Evolutionary conservation across 2,113 vertebrate genomes (phyloP), one percentile per base, ranked within the genome.

Genomic region (Girardinichthys multiradiatus): DNA sequence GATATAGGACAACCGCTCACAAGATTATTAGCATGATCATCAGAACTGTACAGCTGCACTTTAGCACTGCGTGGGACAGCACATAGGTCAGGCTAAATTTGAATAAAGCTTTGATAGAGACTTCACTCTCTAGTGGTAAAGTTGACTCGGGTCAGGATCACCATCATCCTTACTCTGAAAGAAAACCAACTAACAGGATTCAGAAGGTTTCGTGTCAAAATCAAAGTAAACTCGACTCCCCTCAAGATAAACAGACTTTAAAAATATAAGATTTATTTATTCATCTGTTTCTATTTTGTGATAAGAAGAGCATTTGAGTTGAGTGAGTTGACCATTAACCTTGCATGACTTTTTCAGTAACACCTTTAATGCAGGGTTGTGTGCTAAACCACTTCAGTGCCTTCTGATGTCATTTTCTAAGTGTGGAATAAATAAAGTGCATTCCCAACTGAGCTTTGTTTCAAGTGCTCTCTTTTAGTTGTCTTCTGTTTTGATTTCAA

Each of bases 361-460:
- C 76, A 71, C 70, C 76, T 72, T 15, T 77, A 68, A 87, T 76
- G 72, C 87, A 64, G 64, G 79, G 85, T 83, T 87, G 70, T 77
- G 83, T 91, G 83, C 85, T 89, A 84, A 87, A 90, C 89, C 85
- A 88, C 87, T 88, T 87, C 84, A 92, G 92, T 93, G 92, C 92
- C 92, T 93, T 93, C 81, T 83, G 82, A 89, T 86, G 82, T 91
- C 79, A 64, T 91, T 93, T 93, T 91, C 74, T 89, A 92, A 89
- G 87, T 89, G 88, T 92, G 91, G 81, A 89, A 92, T 90, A 90
- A 92, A 92, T 90, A 91, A 93, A 92, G 78, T 89, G 89, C 90
- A 92, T 93, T 92, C 90, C 89, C 86, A 82, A 92, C 85, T 80
- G 80, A 88, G 70, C 21, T 19, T 26, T 68, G 58, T 59, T 33